Percentiles rank a stretch among this genome's conserved stretches.
Evolutionary conservation across 2,113 vertebrate species (phyloP).

Genomic region (Sapayoa aenigma): DNA sequence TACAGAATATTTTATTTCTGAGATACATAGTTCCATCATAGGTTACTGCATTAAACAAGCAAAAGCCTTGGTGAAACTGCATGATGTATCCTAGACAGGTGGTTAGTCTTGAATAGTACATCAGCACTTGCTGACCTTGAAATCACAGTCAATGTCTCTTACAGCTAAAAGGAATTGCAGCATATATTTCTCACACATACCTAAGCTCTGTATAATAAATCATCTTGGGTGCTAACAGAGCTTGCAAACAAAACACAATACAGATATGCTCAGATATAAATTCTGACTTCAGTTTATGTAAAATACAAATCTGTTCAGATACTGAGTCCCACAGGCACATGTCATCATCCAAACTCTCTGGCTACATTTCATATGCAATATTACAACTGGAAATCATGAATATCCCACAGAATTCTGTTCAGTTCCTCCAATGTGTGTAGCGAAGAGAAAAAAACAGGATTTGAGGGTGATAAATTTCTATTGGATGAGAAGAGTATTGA

Average conservation of each 20-base stretch:
- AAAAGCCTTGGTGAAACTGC: not conserved
- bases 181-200: not conserved
- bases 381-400: not conserved
- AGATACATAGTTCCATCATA: not conserved
- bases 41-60: not conserved
- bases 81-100: not conserved
- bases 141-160: not conserved
- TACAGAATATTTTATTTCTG: not conserved
- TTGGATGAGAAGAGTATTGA: not conserved
- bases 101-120: not conserved
- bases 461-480: not conserved
- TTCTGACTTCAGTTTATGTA: not conserved
- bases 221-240: not conserved
- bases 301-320: not conserved
- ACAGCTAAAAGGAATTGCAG: not conserved
- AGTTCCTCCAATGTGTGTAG: not conserved
- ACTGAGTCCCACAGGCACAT: not conserved
- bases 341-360: not conserved
- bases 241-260: not conserved
- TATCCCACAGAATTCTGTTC: not conserved
- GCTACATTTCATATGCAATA: not conserved
- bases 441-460: not conserved
- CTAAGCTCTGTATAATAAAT: not conserved
- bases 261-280: not conserved
- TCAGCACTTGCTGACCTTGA: not conserved